Conservation (phyloP, 1,140 invertebrate genomes). For the Bombyx mori region DNA sequence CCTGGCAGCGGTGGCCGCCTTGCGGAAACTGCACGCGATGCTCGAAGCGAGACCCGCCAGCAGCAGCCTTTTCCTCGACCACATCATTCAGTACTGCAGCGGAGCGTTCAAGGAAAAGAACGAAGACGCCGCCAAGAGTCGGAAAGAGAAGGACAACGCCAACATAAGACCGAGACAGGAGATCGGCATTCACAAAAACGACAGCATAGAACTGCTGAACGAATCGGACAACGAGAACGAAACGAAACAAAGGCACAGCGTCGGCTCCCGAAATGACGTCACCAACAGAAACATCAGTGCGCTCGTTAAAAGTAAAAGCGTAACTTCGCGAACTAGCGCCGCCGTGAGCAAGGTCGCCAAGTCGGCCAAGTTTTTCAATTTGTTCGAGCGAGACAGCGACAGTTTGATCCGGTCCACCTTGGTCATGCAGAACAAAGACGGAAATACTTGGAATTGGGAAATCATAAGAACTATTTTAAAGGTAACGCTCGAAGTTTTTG, state of each 20-base stretch:
- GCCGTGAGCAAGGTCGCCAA: conserved; percentile 60
- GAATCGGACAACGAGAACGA: conserved; percentile 60
- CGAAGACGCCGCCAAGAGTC: not conserved
- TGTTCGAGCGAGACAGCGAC: conserved; percentile 74
- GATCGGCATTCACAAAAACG: conserved; percentile 31
- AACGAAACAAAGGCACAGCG: conserved; percentile 57
- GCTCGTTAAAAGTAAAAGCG: conserved; percentile 67
- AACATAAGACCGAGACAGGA: conserved; percentile 20
- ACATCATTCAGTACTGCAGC: conserved; percentile 76
- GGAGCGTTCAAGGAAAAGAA: conserved; percentile 21
- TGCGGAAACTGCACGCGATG: conserved; percentile 84
- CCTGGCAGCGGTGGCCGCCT: conserved; percentile 82
- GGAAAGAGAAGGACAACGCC: conserved; percentile 23
- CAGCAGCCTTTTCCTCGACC: conserved; percentile 87
- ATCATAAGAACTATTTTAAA: conserved; percentile 83
- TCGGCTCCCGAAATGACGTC: conserved; percentile 56
- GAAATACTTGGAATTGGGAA: conserved; percentile 88
- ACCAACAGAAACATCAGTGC: conserved; percentile 51
- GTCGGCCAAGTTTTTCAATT: conserved; percentile 57
- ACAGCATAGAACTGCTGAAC: conserved; percentile 52
- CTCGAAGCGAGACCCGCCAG: conserved; percentile 84
- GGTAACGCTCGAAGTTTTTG: conserved; percentile 59
- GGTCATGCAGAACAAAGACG: conserved; percentile 81
- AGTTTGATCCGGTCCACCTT: conserved; percentile 80
- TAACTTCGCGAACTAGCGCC: conserved; percentile 56